A percentile compares a stretch with the other conserved stretches of the same genome.
These are phyloP conservation scores for Ascaphus truei DNA, from an alignment of 2,113 vertebrate genomes.

Conservation along the genomic window DNA sequence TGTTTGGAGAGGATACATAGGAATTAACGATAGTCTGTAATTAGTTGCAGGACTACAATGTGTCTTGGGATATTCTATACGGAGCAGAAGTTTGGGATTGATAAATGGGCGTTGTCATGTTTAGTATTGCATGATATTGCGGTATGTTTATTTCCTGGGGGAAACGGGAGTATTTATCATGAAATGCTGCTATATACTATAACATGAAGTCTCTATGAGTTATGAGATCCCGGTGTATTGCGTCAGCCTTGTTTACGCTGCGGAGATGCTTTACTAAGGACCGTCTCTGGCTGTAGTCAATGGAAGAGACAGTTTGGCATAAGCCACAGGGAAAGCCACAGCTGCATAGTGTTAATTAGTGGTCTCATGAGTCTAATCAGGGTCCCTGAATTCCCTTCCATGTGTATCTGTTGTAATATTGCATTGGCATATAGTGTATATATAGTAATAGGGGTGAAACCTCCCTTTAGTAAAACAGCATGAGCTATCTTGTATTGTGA, in stretches of 20 bases:
- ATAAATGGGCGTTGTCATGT: too few relatives aligned
- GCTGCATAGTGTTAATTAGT: slow-evolving; percentile 1
- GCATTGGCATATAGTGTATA: neutral
- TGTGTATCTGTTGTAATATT: slow-evolving; percentile 18
- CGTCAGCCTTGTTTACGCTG: slow-evolving; percentile 24
- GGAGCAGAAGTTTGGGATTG: too few relatives aligned
- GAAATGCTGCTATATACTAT: neutral
- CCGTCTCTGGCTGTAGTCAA: slow-evolving; percentile 1
- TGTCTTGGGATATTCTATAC: too few relatives aligned
- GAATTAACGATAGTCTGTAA: too few relatives aligned
- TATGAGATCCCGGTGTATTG: slow-evolving; percentile 9
- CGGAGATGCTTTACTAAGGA: slow-evolving; percentile 15
- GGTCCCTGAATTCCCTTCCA: neutral
- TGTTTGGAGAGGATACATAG: too few relatives aligned
- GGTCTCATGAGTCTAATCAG: neutral
- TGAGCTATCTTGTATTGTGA: too few relatives aligned
- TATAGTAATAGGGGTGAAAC: too few relatives aligned
- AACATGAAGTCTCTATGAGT: neutral
- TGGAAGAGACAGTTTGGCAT: neutral
- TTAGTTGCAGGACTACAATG: too few relatives aligned
- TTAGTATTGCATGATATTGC: too few relatives aligned
- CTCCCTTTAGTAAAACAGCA: too few relatives aligned
- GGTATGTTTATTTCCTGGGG: neutral
- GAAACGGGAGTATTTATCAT: neutral
- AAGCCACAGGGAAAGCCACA: slow-evolving; percentile 8